Percentiles rank a stretch among this genome's conserved stretches.
phyloP scores from a whole-genome alignment of 2,797 vertebrate species.

The Acropternis orthonyx region DNA sequence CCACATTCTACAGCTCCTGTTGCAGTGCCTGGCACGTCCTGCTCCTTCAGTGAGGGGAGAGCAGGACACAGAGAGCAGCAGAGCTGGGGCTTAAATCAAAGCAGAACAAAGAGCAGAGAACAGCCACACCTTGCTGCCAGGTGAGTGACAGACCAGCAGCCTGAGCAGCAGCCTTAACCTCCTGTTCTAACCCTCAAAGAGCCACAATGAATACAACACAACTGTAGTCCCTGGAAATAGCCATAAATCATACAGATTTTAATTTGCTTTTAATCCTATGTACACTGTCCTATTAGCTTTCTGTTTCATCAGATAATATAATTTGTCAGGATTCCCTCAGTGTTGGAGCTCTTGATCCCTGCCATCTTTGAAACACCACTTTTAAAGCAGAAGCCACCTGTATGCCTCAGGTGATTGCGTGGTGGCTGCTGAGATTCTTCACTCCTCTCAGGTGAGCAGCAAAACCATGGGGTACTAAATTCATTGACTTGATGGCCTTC shows the following conservation, averaged over 20 bases:
- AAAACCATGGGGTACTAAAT: background rate
- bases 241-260: background rate
- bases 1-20: background rate
- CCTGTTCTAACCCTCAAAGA: background rate
- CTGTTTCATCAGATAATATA: background rate
- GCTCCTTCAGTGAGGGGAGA: background rate
- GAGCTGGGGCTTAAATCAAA: rapidly evolving
- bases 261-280: background rate
- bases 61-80: background rate
- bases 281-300: background rate
- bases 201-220: background rate
- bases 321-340: background rate
- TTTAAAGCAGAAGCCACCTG: background rate
- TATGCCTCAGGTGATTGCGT: background rate
- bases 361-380: background rate
- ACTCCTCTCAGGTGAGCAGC: background rate
- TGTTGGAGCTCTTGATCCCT: background rate
- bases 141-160: background rate
- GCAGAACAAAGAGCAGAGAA: background rate
- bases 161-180: background rate
- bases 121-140: background rate
- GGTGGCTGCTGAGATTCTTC: background rate
- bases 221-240: background rate
- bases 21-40: background rate
- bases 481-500: background rate